Evolutionary conservation across 1,140 invertebrate genomes (phyloP).

Genomic region (Ruditapes philippinarum): DNA sequence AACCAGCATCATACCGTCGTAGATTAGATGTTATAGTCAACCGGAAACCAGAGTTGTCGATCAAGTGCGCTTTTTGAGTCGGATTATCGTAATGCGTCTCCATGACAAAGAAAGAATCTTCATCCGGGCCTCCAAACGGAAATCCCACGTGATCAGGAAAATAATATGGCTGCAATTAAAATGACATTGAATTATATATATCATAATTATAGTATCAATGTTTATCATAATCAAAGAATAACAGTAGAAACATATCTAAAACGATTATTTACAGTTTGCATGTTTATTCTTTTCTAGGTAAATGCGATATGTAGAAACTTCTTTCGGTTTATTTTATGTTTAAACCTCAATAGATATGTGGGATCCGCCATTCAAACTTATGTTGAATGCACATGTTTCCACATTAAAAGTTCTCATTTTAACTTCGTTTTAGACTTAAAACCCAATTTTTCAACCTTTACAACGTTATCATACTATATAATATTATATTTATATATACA

Average conservation of each 20-base stretch:
- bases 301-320: not conserved
- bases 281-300: not conserved
- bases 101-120: constrained; percentile 58
- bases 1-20: not conserved
- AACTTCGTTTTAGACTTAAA: too few relatives aligned
- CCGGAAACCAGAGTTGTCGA: constrained; percentile 52
- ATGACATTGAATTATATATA: not conserved
- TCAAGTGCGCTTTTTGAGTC: constrained; percentile 27
- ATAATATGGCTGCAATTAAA: constrained; percentile 61
- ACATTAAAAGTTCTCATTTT: too few relatives aligned
- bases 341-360: not conserved
- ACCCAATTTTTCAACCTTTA: too few relatives aligned
- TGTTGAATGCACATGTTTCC: too few relatives aligned
- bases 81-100: constrained; percentile 75
- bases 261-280: too few relatives aligned
- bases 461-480: too few relatives aligned
- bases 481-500: too few relatives aligned
- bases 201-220: not conserved
- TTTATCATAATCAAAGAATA: too few relatives aligned
- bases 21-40: constrained; percentile 13
- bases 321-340: not conserved
- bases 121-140: constrained; percentile 46
- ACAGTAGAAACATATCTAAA: too few relatives aligned
- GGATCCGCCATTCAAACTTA: too few relatives aligned
- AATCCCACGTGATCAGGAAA: constrained; percentile 67